A percentile compares a stretch with the other conserved stretches of the same genome.
Conservation (phyloP, 2,888 invertebrate genomes). For the Patella caerulea region DNA sequence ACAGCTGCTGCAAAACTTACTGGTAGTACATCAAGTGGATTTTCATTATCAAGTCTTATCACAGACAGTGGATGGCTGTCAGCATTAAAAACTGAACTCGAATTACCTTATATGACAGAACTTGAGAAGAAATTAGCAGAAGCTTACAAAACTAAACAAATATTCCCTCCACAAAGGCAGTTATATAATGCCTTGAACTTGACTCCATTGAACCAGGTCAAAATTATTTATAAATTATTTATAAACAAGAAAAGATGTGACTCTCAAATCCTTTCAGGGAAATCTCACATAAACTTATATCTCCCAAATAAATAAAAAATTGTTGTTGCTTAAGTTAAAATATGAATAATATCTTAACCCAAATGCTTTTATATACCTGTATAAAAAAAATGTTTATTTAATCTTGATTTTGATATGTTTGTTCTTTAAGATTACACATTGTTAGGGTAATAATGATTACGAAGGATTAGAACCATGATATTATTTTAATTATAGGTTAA, state of each 20-base stretch:
- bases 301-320: no score
- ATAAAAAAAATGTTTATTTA: slow-evolving; percentile 2
- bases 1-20: no score
- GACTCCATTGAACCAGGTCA: slow-evolving; percentile 67
- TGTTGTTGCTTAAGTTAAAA: no score
- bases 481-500: slow-evolving; percentile 52
- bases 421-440: not conserved
- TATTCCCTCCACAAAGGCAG: slow-evolving; percentile 69
- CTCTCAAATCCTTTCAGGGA: no score
- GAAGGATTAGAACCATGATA: not conserved
- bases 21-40: not conserved
- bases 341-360: no score
- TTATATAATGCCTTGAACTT: slow-evolving; percentile 72
- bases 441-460: slow-evolving; percentile 1
- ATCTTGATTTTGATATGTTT: not conserved
- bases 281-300: no score
- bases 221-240: slow-evolving; percentile 14
- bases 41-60: slow-evolving; percentile 23
- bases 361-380: not conserved
- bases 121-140: slow-evolving; percentile 57
- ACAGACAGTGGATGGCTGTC: slow-evolving; percentile 49
- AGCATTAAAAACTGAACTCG: slow-evolving; percentile 55
- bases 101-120: slow-evolving; percentile 60
- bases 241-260: no score
- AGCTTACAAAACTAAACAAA: slow-evolving; percentile 51